Conservation (phyloP, 2,113 vertebrate species). For the Rostratula benghalensis region DNA sequence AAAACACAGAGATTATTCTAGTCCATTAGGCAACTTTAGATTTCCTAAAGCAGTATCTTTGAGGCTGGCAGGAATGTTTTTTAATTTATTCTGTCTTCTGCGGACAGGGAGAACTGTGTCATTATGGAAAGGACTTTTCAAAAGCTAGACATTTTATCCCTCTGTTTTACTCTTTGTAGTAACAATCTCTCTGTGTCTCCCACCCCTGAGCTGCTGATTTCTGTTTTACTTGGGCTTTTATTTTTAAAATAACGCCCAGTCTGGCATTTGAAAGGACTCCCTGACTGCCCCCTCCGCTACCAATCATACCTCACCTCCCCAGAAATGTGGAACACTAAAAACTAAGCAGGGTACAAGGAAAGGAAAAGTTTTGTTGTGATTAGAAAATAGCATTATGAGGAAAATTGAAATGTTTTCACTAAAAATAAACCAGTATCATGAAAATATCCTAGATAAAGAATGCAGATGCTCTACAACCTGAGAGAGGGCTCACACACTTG, state of each 20-base stretch:
- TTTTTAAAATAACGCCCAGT: background rate
- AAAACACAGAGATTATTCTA: conserved; percentile 75
- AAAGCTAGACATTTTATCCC: background rate
- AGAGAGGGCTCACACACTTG: background rate
- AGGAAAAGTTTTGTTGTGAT: background rate
- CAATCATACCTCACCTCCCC: background rate
- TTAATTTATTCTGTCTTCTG: conserved; percentile 63
- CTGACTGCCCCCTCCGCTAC: background rate
- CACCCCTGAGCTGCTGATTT: background rate
- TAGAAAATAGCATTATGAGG: background rate
- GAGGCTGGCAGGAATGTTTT: conserved; percentile 55
- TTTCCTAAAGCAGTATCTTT: conserved; percentile 55
- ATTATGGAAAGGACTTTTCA: background rate
- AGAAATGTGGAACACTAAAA: background rate
- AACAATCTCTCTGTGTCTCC: background rate
- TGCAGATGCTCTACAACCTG: background rate
- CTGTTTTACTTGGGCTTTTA: background rate
- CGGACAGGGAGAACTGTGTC: conserved; percentile 13
- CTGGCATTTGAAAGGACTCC: background rate
- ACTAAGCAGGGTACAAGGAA: background rate
- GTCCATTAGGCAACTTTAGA: conserved; percentile 75
- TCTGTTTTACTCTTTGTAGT: background rate
- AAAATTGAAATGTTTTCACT: background rate
- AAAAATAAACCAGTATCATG: background rate
- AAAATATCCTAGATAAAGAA: background rate